These are phyloP conservation scores for Nysson spinosus DNA, from an alignment of 2,888 invertebrate species.

Conservation along the genomic window DNA sequence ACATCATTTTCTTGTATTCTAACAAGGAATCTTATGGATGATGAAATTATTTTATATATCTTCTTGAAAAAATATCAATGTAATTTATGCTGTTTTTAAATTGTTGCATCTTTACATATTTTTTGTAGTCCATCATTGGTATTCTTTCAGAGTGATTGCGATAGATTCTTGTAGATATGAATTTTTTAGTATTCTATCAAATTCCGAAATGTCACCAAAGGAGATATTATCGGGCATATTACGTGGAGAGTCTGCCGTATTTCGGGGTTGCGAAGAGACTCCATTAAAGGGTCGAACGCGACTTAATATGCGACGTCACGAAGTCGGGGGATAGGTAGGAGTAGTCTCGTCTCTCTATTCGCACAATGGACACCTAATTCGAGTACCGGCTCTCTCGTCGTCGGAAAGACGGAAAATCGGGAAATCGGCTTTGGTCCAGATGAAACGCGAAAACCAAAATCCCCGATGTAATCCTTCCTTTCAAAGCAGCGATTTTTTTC, in stretches of 20 bases:
- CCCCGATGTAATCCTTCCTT: constrained; percentile 76
- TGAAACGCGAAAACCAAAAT: constrained; percentile 77
- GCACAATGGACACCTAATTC: constrained; percentile 74
- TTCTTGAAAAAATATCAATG: too few relatives aligned
- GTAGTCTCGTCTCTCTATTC: constrained; percentile 44
- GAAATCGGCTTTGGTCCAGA: constrained; percentile 76
- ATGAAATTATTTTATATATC: too few relatives aligned
- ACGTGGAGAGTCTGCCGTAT: constrained; percentile 48
- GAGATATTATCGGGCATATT: constrained; percentile 63
- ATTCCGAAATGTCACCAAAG: constrained; percentile 31
- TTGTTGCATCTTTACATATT: too few relatives aligned
- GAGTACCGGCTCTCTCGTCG: constrained; percentile 58
- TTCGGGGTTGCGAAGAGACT: constrained; percentile 52
- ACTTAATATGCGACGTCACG: constrained; percentile 74
- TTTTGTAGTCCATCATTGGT: too few relatives aligned
- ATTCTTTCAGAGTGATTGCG: too few relatives aligned
- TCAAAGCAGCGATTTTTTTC: constrained; percentile 67
- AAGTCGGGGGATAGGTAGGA: constrained; percentile 51
- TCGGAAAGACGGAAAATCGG: constrained; percentile 72
- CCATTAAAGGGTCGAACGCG: constrained; percentile 68
- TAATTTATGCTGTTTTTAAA: too few relatives aligned
- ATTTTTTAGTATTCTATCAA: constrained; percentile 15
- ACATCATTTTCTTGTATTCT: too few relatives aligned
- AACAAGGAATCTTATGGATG: too few relatives aligned
- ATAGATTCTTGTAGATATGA: too few relatives aligned